phyloP scores from a whole-genome alignment of 2,797 vertebrate species.

The Gymnoscopelus braueri region DNA sequence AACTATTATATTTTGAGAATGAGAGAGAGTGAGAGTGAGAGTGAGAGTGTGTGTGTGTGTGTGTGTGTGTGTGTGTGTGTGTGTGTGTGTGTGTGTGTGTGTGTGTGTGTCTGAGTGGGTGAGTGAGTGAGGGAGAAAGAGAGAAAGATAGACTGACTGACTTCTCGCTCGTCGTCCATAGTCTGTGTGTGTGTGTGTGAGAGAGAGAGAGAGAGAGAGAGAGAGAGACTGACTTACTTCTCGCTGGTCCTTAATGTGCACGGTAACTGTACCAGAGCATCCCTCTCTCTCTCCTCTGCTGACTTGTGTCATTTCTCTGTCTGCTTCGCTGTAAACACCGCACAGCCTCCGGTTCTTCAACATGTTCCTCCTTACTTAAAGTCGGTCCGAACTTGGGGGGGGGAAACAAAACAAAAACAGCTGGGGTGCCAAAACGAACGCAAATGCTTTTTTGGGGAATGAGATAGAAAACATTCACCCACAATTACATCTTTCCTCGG shows the following conservation, averaged over 20 bases:
- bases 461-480: conserved; percentile 34
- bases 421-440: conserved; percentile 29
- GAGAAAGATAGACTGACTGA: conserved; percentile 3
- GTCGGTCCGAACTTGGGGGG: conserved; percentile 41
- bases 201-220: neutral
- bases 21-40: no score
- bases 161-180: no score
- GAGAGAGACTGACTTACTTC: neutral
- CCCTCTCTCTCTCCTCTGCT: conserved; percentile 38
- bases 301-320: conserved; percentile 1
- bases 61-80: no score
- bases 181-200: neutral
- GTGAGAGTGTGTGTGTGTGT: no score
- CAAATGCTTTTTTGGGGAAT: conserved; percentile 62
- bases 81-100: neutral
- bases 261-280: conserved; percentile 39
- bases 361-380: conserved; percentile 64
- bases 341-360: conserved; percentile 6
- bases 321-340: conserved; percentile 15
- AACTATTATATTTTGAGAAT: no score
- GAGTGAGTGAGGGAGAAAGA: conserved; percentile 11
- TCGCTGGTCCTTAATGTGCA: conserved; percentile 48
- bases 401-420: conserved; percentile 3
- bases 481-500: conserved; percentile 49
- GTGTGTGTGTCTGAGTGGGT: no score